These are phyloP conservation scores for Micronycteris hirsuta DNA, from an alignment of 2,113 vertebrate genomes.

Conservation along the genomic window DNA sequence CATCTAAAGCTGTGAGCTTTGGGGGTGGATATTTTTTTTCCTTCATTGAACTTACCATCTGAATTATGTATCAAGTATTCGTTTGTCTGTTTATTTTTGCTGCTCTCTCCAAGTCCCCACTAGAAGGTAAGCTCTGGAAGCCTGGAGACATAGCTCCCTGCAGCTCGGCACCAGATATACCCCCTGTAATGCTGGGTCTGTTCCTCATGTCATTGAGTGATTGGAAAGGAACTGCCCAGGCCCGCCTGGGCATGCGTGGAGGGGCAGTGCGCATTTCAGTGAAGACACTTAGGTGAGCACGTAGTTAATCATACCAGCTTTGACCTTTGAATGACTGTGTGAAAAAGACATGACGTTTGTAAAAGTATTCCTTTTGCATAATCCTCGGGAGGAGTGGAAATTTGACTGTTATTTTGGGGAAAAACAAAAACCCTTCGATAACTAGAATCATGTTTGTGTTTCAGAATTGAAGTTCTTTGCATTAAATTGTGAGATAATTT, in stretches of 20 bases:
- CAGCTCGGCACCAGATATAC: background rate
- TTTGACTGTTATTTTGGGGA: background rate
- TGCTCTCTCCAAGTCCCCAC: background rate
- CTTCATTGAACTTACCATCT: background rate
- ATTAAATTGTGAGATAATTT: background rate
- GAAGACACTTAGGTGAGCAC: background rate
- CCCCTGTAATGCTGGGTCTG: rapidly evolving
- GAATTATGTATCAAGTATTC: background rate
- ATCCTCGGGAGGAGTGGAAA: background rate
- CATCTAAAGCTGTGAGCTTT: background rate
- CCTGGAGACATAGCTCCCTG: too few relatives aligned
- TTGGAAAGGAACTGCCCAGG: background rate
- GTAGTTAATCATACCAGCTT: background rate
- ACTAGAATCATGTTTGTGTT: background rate
- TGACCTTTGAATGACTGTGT: background rate
- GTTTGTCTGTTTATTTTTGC: background rate
- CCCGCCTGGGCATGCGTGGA: rapidly evolving
- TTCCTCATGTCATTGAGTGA: background rate
- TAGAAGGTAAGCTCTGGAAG: background rate
- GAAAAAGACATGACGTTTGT: background rate
- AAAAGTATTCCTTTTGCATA: background rate
- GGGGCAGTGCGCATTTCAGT: background rate
- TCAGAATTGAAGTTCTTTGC: background rate
- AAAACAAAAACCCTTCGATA: background rate
- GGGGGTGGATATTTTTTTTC: background rate